Percentiles rank a stretch among this genome's conserved stretches.
Conservation (phyloP, 2,113 vertebrate species). For the Brachirus orientalis region DNA sequence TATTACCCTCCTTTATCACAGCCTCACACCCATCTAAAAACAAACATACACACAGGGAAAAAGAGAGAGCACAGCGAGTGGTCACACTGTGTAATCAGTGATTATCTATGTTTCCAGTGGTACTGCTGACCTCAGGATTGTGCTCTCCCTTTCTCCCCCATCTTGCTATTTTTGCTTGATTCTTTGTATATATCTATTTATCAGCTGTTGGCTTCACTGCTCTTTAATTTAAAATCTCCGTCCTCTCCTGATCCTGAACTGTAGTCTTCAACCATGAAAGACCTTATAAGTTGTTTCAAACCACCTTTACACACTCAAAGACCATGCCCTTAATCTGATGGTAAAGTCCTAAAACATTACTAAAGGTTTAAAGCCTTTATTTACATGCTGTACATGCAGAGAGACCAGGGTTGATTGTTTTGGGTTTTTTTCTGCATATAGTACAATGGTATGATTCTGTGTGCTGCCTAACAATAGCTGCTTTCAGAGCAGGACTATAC, state of each 20-base stretch:
- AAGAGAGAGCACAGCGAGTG: background rate
- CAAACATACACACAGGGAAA: constrained; percentile 13
- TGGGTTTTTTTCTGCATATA: too few relatives aligned
- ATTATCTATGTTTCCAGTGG: constrained; percentile 23
- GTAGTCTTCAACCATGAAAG: constrained; percentile 59
- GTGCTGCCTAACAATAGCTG: background rate
- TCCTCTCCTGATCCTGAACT: constrained; percentile 31
- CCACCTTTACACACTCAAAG: constrained; percentile 19
- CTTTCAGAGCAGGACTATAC: background rate
- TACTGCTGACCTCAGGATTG: constrained; percentile 10
- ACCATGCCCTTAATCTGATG: too few relatives aligned
- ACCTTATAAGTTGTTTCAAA: constrained; percentile 54
- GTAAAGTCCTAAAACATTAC: too few relatives aligned
- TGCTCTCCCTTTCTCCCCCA: background rate
- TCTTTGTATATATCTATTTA: constrained; percentile 36
- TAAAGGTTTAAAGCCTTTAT: too few relatives aligned
- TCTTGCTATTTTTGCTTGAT: background rate
- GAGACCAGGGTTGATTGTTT: too few relatives aligned
- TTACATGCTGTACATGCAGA: too few relatives aligned
- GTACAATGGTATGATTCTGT: background rate
- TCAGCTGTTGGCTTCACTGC: constrained; percentile 15
- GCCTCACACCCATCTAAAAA: constrained; percentile 3
- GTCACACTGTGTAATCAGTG: background rate
- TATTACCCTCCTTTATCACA: constrained; percentile 10
- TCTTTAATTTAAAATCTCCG: constrained; percentile 38